phyloP scores from a whole-genome alignment of 2,113 vertebrate genomes.

The Corythoichthys haematopterus region DNA sequence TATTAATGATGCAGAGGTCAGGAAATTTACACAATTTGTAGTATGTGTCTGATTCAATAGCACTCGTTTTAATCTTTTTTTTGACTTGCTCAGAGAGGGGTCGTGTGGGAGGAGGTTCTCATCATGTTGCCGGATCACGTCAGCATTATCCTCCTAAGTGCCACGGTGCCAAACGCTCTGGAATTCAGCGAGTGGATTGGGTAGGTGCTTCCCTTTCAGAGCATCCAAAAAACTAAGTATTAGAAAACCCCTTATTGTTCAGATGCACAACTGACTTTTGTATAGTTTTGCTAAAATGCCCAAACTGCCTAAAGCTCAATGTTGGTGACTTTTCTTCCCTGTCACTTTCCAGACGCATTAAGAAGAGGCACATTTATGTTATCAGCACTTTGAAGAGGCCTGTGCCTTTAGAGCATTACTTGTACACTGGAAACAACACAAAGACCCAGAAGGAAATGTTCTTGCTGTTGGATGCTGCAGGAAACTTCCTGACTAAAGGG shows the following conservation, averaged over 20 bases:
- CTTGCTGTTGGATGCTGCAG: conserved; percentile 77
- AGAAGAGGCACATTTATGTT: conserved; percentile 84
- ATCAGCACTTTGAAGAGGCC: conserved; percentile 85
- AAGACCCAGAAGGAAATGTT: conserved; percentile 89
- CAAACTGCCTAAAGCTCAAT: neutral
- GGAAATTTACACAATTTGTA: neutral
- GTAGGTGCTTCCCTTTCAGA: conserved; percentile 52
- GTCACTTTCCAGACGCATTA: conserved; percentile 74
- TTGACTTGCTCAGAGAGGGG: conserved; percentile 75
- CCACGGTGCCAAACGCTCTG: conserved; percentile 85
- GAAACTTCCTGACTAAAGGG: conserved; percentile 85
- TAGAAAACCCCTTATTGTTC: neutral
- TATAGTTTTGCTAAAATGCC: neutral
- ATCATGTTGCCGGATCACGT: conserved; percentile 92
- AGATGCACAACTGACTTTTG: neutral
- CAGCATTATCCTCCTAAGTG: conserved; percentile 87
- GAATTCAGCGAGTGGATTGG: conserved; percentile 94
- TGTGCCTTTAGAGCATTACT: conserved; percentile 83
- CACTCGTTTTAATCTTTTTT: neutral
- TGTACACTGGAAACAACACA: conserved; percentile 89
- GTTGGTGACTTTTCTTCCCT: too few species aligned
- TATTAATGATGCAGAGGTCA: conserved; percentile 87
- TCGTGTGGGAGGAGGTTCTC: conserved; percentile 91
- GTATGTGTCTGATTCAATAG: neutral
- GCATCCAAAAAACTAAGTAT: neutral